Conservation (phyloP, 2,888 invertebrate genomes). For the Escarpia spicata region DNA sequence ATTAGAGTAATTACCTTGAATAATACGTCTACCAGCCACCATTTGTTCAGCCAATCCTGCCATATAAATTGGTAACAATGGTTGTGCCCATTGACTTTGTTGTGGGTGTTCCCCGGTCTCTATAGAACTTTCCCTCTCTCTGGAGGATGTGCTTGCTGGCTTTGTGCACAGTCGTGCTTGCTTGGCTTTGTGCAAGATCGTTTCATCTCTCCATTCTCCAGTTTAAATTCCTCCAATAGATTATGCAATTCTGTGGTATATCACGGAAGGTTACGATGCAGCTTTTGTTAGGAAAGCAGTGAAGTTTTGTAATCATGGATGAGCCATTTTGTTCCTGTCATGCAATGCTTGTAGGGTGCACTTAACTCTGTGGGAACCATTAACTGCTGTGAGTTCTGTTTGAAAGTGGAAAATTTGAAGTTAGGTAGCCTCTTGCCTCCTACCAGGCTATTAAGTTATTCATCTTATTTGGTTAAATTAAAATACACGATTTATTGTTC, state of each 20-base stretch:
- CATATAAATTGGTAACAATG: not conserved
- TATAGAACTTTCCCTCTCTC: not conserved
- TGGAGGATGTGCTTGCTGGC: not conserved
- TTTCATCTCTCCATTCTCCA: not conserved
- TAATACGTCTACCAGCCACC: not conserved
- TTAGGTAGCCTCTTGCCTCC: not conserved
- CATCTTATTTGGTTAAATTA: not conserved
- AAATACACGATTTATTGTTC: not conserved
- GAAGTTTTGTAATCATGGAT: conserved; percentile 3
- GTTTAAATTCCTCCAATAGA: conserved; percentile 10
- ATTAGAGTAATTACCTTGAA: conserved; percentile 16
- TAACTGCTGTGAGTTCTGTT: not conserved
- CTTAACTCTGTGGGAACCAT: conserved; percentile 16
- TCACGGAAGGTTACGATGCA: not conserved
- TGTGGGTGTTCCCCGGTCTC: not conserved
- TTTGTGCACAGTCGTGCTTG: not conserved
- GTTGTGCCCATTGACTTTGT: not conserved
- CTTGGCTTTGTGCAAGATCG: not conserved
- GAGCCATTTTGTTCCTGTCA: conserved; percentile 11
- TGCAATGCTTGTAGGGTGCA: not conserved
- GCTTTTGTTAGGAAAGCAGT: not conserved
- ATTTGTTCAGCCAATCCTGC: not conserved
- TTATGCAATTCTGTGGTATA: not conserved
- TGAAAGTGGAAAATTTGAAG: not conserved
- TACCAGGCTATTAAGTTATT: not conserved